phyloP scores from a whole-genome alignment of 2,888 invertebrate species.

The Acanthosoma haemorrhoidale region DNA sequence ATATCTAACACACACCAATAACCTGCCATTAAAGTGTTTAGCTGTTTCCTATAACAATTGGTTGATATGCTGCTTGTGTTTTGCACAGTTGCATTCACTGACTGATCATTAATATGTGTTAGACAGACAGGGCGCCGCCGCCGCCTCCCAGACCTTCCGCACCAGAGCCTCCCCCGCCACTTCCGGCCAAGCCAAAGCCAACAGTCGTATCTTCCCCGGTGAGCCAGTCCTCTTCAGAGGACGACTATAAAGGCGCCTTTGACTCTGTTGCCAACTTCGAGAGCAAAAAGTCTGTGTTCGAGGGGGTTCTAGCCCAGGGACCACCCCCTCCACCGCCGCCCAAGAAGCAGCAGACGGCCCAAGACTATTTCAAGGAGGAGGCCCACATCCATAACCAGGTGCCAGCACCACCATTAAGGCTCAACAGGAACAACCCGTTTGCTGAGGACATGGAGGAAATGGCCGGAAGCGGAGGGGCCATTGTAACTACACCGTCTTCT shows the following conservation, averaged over 20 bases:
- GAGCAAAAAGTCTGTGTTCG: conserved; percentile 37
- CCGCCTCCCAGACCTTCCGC: conserved; percentile 38
- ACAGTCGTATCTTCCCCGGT: conserved; percentile 43
- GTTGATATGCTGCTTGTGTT: too few relatives aligned
- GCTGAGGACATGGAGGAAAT: conserved; percentile 38
- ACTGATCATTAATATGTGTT: conserved; percentile 30
- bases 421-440: conserved; percentile 38
- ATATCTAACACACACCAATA: too few relatives aligned
- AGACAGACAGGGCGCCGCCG: conserved; percentile 38
- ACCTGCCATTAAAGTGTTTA: too few relatives aligned
- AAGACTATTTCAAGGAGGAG: conserved; percentile 34
- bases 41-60: too few relatives aligned
- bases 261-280: conserved; percentile 39
- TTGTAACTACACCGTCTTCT: conserved; percentile 41
- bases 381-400: conserved; percentile 39
- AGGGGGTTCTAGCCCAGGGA: conserved; percentile 30
- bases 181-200: conserved; percentile 43
- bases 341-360: conserved; percentile 37
- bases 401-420: conserved; percentile 19
- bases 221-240: conserved; percentile 42
- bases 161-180: conserved; percentile 42
- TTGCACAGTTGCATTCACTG: too few relatives aligned
- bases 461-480: conserved; percentile 13
- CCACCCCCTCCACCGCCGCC: conserved; percentile 31
- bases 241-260: conserved; percentile 35